Evolutionary conservation across 2,797 vertebrate species (phyloP).

Genomic region (Hippoglossus hippoglossus): DNA sequence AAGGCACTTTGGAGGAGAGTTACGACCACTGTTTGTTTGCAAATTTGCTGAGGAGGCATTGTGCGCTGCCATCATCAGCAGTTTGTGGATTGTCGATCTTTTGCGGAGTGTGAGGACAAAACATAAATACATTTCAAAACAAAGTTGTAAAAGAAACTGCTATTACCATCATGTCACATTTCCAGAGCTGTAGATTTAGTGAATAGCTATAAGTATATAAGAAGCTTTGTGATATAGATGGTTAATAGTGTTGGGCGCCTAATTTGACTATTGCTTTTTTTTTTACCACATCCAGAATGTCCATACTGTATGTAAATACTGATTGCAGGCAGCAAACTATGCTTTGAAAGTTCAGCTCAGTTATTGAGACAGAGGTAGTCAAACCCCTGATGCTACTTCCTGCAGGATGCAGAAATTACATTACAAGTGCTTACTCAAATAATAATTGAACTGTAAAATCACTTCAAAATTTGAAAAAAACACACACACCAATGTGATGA

Average conservation of each 20-base stretch:
- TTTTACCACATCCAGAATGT: not conserved
- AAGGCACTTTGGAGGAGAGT: conserved; percentile 33
- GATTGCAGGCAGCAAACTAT: not conserved
- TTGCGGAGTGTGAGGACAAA: conserved; percentile 28
- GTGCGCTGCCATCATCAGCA: conserved; percentile 46
- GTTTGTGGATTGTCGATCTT: conserved; percentile 51
- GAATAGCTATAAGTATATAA: conserved; percentile 4
- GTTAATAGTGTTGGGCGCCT: too few relatives aligned
- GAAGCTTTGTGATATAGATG: too few relatives aligned
- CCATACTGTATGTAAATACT: not conserved
- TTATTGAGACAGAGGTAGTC: conserved; percentile 5
- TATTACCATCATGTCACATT: conserved; percentile 7
- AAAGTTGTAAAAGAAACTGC: conserved; percentile 38
- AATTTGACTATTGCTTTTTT: too few relatives aligned
- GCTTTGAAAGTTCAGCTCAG: not conserved
- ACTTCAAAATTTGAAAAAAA: too few relatives aligned
- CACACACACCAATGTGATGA: too few relatives aligned
- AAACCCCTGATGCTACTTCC: not conserved
- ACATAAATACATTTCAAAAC: conserved; percentile 55
- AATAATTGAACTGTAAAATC: too few relatives aligned
- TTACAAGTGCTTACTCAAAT: too few relatives aligned
- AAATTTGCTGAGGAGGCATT: conserved; percentile 53
- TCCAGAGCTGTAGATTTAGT: conserved; percentile 35
- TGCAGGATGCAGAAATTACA: too few relatives aligned
- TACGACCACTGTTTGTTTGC: conserved; percentile 31